Percentiles rank a stretch among this genome's conserved stretches.
phyloP scores from a whole-genome alignment of 2,888 invertebrate species.

The Netelia melanura region DNA sequence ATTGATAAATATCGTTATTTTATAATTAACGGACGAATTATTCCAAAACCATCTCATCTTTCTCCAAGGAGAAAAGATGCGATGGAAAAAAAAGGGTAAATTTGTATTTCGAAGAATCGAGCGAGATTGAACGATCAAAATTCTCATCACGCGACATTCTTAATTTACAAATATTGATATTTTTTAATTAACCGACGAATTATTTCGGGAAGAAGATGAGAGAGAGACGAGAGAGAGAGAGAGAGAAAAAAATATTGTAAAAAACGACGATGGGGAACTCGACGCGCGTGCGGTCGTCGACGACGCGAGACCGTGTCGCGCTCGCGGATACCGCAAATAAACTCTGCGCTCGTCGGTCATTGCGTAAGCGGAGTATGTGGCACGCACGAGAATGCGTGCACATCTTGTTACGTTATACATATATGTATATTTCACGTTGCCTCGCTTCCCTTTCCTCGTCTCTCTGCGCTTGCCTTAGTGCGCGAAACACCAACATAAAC shows the following conservation, averaged over 20 bases:
- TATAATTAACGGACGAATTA: not conserved
- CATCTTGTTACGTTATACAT: constrained; percentile 46
- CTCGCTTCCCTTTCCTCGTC: constrained; percentile 44
- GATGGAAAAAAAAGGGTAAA: no score
- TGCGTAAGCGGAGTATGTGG: constrained; percentile 70
- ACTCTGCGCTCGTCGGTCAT: constrained; percentile 68
- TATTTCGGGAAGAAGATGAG: not conserved
- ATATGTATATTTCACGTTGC: constrained; percentile 33
- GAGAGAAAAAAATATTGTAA: not conserved
- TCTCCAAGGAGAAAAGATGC: not conserved
- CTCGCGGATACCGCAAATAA: constrained; percentile 73
- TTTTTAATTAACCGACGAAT: not conserved
- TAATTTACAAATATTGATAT: not conserved
- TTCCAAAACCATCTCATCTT: no score
- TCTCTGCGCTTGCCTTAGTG: constrained; percentile 32
- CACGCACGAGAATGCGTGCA: constrained; percentile 76
- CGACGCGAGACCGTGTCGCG: constrained; percentile 36
- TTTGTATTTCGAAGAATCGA: no score
- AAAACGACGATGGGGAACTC: not conserved
- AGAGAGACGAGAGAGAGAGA: not conserved
- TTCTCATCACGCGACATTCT: not conserved
- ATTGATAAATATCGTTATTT: no score
- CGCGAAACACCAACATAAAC: constrained; percentile 14
- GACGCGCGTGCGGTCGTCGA: not conserved
- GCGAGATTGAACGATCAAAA: no score